phyloP scores from a whole-genome alignment of 2,113 vertebrate species.

The Sphyrna mokarran region DNA sequence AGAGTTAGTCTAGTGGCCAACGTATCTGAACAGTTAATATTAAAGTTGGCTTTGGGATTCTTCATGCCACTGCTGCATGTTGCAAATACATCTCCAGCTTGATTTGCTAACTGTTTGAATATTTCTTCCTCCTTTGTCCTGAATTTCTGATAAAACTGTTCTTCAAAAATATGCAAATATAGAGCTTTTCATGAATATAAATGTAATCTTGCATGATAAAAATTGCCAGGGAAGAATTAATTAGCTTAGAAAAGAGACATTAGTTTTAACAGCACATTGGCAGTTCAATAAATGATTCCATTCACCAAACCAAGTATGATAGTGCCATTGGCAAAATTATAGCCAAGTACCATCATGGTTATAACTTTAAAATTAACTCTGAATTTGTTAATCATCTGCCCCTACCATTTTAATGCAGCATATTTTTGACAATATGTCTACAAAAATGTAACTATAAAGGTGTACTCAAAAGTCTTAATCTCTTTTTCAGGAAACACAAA shows the following conservation, averaged over 20 bases:
- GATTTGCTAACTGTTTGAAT: background rate
- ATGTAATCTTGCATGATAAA: background rate
- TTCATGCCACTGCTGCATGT: background rate
- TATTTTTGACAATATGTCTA: background rate
- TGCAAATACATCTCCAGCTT: background rate
- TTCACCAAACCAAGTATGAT: background rate
- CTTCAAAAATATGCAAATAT: background rate
- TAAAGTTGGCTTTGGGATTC: background rate
- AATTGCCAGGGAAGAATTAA: background rate
- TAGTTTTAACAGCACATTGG: background rate
- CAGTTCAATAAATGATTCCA: background rate
- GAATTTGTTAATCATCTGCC: background rate
- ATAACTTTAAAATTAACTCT: background rate
- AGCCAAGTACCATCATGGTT: background rate
- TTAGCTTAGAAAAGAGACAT: background rate
- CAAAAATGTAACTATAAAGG: background rate
- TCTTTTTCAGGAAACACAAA: background rate
- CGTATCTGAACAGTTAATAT: background rate
- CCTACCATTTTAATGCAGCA: background rate
- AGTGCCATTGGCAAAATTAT: background rate
- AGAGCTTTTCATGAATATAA: background rate
- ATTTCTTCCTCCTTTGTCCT: background rate
- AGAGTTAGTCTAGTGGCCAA: background rate
- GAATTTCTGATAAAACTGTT: background rate
- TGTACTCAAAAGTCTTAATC: background rate